Base-by-base conservation (phyloP, 92 coral and sea anemone genomes). In the Nematostella vectensis region DNA sequence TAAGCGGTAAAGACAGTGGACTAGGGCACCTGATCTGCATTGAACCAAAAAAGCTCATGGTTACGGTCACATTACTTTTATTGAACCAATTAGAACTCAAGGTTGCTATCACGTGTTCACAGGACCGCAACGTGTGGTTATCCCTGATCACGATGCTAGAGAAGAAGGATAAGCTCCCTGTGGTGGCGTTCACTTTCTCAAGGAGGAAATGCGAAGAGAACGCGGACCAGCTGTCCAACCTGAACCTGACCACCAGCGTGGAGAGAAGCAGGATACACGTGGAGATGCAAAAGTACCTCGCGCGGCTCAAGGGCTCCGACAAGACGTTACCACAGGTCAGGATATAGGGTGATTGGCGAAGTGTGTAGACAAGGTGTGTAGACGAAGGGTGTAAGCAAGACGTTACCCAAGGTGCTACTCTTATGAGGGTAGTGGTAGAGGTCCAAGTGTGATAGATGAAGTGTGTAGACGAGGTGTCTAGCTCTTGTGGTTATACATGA, bases 131-230 rank as follows among this genome's bases (percentile, higher is more conserved):
- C 47, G 67, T 80, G 38, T 89, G 97, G 97, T 58, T 85, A 26
- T 77, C 95, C 0, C 25, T 89, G 64, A 55, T 89, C 23, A 77
- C 82, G 65, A 89, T 72, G 85, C 69, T 89, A 13, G 87, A 85
- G 4, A 89, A 89, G 76, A 82, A 89, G 51, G 86, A 80, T 24
- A 71, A 76, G 25, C 72, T 89, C 8, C 97, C 97, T 1, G 89
- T 89, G 18, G 97, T 89, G 2, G 97, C 95, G 3, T 89, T 89
- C 45, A 89, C 97, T 4, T 89, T 89, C 31, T 89, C 97, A 20
- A 69, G 97, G 25, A 80, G 69, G 37, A 65, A 87, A 29, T 85
- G 95, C 40, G 88, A 85, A 29, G 97, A 89, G 2, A 85, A 89
- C 40, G 97, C 97, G 9, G 81, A 81, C 29, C 81, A 66, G n/a